Percentiles rank a stretch among this genome's conserved stretches.
Evolutionary conservation across 2,113 vertebrate species (phyloP).

Genomic region (Canis aureus): DNA sequence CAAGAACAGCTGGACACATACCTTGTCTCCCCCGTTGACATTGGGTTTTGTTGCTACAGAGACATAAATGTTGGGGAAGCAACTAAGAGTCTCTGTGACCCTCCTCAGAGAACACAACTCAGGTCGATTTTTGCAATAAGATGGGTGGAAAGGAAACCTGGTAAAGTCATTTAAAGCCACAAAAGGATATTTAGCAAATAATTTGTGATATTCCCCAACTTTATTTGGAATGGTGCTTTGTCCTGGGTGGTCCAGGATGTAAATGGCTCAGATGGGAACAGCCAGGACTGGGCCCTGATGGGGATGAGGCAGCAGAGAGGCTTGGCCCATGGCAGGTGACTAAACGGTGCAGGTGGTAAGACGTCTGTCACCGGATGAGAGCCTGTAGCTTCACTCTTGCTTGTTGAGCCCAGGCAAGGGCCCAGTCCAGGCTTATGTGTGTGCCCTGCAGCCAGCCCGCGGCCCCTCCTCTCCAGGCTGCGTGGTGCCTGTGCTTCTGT

Average conservation of each 20-base stretch:
- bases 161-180: neutral
- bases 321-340: rapidly evolving
- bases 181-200: neutral
- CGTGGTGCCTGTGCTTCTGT: neutral
- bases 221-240: neutral
- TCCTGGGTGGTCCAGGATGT: neutral
- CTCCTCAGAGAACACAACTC: neutral
- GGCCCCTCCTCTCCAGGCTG: neutral
- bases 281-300: rapidly evolving
- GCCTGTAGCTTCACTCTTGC: neutral
- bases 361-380: neutral
- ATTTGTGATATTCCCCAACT: neutral
- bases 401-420: neutral
- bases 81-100: neutral
- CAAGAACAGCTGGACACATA: rapidly evolving
- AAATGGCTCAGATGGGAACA: neutral
- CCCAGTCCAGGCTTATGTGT: neutral
- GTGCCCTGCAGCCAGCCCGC: neutral
- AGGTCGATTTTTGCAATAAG: neutral
- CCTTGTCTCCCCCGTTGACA: neutral
- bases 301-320: neutral
- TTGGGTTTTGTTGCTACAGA: neutral
- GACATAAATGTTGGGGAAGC: neutral
- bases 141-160: neutral
- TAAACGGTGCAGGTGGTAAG: no score